Conservation (phyloP, 2,113 vertebrate species). For the Talpa occidentalis region DNA sequence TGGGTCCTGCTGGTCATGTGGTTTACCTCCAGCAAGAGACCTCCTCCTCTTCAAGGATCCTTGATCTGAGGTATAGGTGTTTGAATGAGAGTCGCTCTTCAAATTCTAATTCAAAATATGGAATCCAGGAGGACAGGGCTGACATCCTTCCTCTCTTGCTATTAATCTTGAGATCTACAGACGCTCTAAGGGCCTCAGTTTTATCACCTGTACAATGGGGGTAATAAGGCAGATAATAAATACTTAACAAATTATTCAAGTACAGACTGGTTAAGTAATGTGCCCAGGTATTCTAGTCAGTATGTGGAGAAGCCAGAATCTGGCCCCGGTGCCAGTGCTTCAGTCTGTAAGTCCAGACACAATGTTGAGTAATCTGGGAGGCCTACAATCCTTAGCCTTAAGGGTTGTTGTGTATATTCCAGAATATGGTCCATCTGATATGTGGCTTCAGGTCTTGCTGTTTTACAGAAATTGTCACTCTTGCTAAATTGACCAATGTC, state of each 20-base stretch:
- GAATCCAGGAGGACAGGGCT: neutral
- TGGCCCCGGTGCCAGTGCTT: neutral
- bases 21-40: neutral
- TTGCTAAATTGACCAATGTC: neutral
- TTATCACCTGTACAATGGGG: neutral
- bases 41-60: neutral
- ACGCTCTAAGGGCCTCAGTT: neutral
- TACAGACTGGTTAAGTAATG: neutral
- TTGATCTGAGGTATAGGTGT: neutral
- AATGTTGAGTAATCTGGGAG: neutral
- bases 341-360: fast-evolving
- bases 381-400: neutral
- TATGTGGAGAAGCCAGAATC: neutral
- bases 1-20: neutral
- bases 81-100: too few species aligned
- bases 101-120: neutral
- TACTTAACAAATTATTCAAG: neutral
- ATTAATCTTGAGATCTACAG: neutral
- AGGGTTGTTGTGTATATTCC: neutral
- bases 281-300: too few species aligned
- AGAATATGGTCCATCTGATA: neutral
- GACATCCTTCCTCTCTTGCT: neutral
- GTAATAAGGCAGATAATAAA: neutral
- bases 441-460: neutral
- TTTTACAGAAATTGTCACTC: neutral